Evolutionary conservation across 2,797 vertebrate genomes (phyloP), one percentile per base, ranked within the genome.

Genomic region (Poecilia velifera): DNA sequence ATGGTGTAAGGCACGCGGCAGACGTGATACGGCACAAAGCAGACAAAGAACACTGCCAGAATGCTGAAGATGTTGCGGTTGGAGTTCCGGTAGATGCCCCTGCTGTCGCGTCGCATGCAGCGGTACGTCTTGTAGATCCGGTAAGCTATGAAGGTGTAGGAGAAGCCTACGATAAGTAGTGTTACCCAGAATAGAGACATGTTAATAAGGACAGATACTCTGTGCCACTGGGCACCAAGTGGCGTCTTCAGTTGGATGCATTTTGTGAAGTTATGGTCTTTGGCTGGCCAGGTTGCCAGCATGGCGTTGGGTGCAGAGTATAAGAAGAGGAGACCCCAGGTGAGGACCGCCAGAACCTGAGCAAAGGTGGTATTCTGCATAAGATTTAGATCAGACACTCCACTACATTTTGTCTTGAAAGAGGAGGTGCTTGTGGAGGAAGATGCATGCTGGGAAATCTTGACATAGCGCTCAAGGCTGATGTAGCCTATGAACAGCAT

Each of bases 21-120:
- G 0, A 92, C 76, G 57, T 99, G 98, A 86, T 98, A 99, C 0
- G 98, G 98, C 39, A 97, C 96, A 1, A 98, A 99, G 79, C 98
- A 97, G 10, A 97, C 4, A 7, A 97, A 76, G 84, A 98, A 97
- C 8, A 95, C 95, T 0, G 85, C 86, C 0, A 97, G 97, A 46
- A 98, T 91, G 74, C 97, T 89, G 46, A 96, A 92, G 25, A 98
- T 96, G 86, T 92, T 97, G 96, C 96, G 49, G 95, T 94, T 70
- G 71, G 93, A 87, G 87, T 96, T 79, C 0, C 95, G 95, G 9
- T 94, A 91, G 72, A 94, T 91, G 0, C 85, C 59, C 0, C 88
- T 84, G 66, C 90, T 91, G 91, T 90, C 88, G 64, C 88, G 93
- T 64, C 92, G 95, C 22, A 85, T 91, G 18, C 96, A 95, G 18